Evolutionary conservation across 64 coral and sea anemone genomes (phyloP), one percentile per base, ranked within the genome.

Genomic region (Porites australiensis): DNA sequence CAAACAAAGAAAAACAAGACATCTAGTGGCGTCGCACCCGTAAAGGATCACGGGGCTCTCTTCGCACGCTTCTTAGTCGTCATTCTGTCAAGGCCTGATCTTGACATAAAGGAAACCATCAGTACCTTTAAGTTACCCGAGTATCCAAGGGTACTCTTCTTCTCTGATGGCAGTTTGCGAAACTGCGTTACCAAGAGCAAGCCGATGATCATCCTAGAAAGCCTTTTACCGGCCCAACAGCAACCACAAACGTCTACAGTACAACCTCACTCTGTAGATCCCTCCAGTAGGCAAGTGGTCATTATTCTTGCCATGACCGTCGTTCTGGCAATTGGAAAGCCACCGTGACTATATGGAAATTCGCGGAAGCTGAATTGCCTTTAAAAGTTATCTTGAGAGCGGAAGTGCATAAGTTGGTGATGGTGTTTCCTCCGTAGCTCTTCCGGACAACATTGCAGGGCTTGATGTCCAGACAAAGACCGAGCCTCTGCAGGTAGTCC

Each of bases 101-200:
- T 90, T 65, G 75, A 90, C 51, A 7, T 90, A 23, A 90, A 90
- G 65, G 75, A 81, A 68, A 90, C 75, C 88, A 90, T 90, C 18
- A 90, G 76, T 37, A n/a, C 79, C 20, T 80, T 90, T 66, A 76
- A 90, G 88, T 77, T 90, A 3, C 18, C 75, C 51, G 57, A 27
- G 76, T 79, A 50, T 19, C 75, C 88, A 2, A 80, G 88, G 80
- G 88, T 72, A 9, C 61, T 90, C 5, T 90, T 90, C 19, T 70
- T 9, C 69, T 79, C 88, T 66, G 88, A 90, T 90, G 88, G 88
- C 3, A 69, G 80, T 27, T 62, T 90, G 8, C 88, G 88, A 19
- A 76, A 80, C 46, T 90, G 88, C 58, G 72, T 60, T 54, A 10
- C 7, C 37, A 90, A 90, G 88, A 90, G 88, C 76, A 90, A 90